Percentiles rank a stretch among this genome's conserved stretches.
Conservation (phyloP, 1,140 invertebrate genomes). For the Radopholus similis region DNA sequence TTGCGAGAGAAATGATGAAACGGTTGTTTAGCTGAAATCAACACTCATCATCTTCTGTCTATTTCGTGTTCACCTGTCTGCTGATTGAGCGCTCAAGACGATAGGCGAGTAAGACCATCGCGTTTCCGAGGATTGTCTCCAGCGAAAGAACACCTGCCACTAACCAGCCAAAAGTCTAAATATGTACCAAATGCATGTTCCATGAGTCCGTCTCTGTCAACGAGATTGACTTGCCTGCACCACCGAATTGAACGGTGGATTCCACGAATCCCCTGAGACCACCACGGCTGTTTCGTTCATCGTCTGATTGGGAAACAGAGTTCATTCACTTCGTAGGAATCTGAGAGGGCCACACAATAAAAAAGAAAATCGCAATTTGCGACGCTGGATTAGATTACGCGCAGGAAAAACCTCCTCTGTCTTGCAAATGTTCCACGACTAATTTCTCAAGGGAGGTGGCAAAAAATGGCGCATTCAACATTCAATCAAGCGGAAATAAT, state of each 20-base stretch:
- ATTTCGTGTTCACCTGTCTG: slow-evolving; percentile 47
- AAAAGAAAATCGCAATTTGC: too few species aligned
- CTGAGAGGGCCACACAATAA: too few species aligned
- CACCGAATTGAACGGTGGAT: slow-evolving; percentile 41
- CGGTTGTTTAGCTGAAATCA: slow-evolving; percentile 90
- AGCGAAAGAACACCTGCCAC: slow-evolving; percentile 81
- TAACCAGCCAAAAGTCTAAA: slow-evolving; percentile 78
- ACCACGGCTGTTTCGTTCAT: too few species aligned
- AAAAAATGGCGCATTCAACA: too few species aligned
- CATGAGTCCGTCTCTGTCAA: slow-evolving; percentile 1
- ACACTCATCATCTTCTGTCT: slow-evolving; percentile 9
- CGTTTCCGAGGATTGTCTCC: slow-evolving; percentile 90
- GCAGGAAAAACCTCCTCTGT: too few species aligned
- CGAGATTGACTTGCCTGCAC: slow-evolving; percentile 23
- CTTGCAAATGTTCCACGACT: too few species aligned
- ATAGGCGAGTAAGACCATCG: slow-evolving; percentile 86
- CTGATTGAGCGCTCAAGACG: slow-evolving; percentile 55
- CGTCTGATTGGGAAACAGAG: too few species aligned
- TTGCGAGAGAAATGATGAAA: slow-evolving; percentile 95
- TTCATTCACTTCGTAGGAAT: too few species aligned
- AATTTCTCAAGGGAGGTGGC: too few species aligned
- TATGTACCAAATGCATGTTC: background rate
- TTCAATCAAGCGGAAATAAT: too few species aligned
- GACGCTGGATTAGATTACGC: too few species aligned
- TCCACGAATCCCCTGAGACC: slow-evolving; percentile 38